phyloP scores from a whole-genome alignment of 2,888 invertebrate genomes.

The Perizoma affinitatum region DNA sequence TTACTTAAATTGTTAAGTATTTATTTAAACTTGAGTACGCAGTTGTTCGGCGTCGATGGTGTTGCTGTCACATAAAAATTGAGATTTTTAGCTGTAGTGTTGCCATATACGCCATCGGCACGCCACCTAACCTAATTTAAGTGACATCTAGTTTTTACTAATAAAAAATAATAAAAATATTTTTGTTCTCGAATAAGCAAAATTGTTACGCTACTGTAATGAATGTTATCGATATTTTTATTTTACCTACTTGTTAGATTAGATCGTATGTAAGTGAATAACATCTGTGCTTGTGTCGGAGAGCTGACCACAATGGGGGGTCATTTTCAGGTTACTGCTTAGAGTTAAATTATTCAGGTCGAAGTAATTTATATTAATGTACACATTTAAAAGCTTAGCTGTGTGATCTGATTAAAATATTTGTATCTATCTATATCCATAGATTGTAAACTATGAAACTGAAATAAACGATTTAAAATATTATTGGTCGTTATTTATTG shows the following conservation, averaged over 20 bases:
- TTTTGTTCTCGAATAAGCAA: conserved; percentile 78
- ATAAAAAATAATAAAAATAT: conserved; percentile 72
- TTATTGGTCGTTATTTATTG: conserved; percentile 70
- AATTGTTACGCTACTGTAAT: conserved; percentile 71
- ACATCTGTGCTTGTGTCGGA: conserved; percentile 64
- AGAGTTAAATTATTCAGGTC: conserved; percentile 80
- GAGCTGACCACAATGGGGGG: conserved; percentile 72
- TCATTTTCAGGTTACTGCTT: conserved; percentile 77
- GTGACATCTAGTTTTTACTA: conserved; percentile 79
- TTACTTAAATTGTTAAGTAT: conserved; percentile 65
- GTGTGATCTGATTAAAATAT: conserved; percentile 81
- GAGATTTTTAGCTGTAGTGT: conserved; percentile 61
- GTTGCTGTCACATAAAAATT: conserved; percentile 54
- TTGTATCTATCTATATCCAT: conserved; percentile 72
- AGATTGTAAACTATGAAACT: conserved; percentile 81
- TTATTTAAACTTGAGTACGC: conserved; percentile 73
- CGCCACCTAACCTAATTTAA: conserved; percentile 72
- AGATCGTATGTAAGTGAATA: conserved; percentile 62
- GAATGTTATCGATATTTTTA: conserved; percentile 79
- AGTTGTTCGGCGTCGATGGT: conserved; percentile 55
- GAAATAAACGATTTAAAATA: conserved; percentile 79
- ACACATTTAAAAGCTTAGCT: conserved; percentile 78
- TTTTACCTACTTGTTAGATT: conserved; percentile 62
- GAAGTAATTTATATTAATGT: conserved; percentile 78
- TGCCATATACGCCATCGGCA: conserved; percentile 63